These are phyloP conservation scores for Clytia hemisphaerica DNA, from an alignment of 30 jellyfish, hydroid and myxozoan genomes.

Conservation along the genomic window DNA sequence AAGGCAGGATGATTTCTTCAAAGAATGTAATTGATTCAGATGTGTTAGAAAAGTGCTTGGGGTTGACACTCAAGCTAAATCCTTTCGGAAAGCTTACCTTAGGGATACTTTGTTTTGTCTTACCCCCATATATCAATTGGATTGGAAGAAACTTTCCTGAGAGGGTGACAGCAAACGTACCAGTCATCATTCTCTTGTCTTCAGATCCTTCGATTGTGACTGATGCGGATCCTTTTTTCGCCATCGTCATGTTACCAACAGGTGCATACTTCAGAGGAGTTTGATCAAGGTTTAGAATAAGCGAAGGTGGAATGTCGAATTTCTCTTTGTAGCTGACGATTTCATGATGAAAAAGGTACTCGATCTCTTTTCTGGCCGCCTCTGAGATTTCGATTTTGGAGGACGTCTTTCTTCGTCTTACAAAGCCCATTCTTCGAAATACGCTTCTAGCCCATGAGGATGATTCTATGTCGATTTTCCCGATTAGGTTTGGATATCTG, in stretches of 20 bases:
- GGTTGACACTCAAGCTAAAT: conserved; percentile 22
- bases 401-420: too few species aligned
- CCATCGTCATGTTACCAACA: background rate
- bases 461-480: too few species aligned
- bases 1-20: conserved; percentile 1
- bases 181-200: background rate
- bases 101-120: conserved; percentile 3
- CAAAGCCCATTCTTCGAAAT: background rate
- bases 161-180: background rate
- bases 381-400: too few species aligned
- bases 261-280: background rate
- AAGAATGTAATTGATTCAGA: background rate
- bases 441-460: conserved; percentile 1
- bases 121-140: conserved; percentile 28
- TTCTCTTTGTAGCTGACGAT: too few species aligned
- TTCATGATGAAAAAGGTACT: too few species aligned
- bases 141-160: conserved; percentile 21
- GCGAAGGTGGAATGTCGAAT: too few species aligned
- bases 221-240: conserved; percentile 1
- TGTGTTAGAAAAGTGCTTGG: conserved; percentile 18
- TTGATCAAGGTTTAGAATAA: too few species aligned
- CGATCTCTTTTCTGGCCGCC: too few species aligned
- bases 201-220: background rate
- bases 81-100: conserved; percentile 20
- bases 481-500: too few species aligned